Evolutionary conservation across 37 sponge, comb jelly and placozoan genomes (phyloP).

Genomic region (Spongilla lacustris): DNA sequence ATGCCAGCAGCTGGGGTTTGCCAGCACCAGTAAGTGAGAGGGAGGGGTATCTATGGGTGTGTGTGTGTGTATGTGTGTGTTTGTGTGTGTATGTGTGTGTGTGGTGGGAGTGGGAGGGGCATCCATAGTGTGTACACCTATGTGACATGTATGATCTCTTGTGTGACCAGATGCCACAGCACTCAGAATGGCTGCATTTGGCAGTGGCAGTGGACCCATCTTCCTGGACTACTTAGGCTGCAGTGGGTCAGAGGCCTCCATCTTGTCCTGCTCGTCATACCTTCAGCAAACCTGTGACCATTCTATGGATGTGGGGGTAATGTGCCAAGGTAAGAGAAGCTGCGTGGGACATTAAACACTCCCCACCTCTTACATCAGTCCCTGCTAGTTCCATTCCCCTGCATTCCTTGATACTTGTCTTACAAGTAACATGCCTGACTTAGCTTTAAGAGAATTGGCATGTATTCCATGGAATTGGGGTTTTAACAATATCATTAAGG

Average conservation of each 20-base stretch:
- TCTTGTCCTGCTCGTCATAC: not conserved
- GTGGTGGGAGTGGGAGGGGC: not conserved
- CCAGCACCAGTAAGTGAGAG: not conserved
- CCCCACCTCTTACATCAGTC: too few relatives aligned
- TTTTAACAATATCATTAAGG: too few relatives aligned
- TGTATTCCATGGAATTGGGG: too few relatives aligned
- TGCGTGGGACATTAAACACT: too few relatives aligned
- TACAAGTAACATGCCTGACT: too few relatives aligned
- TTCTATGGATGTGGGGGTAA: not conserved
- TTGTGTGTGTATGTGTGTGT: too few relatives aligned
- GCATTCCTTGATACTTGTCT: too few relatives aligned
- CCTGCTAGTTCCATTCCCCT: too few relatives aligned
- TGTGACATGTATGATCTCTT: not conserved
- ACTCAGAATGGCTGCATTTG: not conserved
- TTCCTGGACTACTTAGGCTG: slow-evolving; percentile 13
- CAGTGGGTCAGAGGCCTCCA: not conserved
- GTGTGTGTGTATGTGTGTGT: too few relatives aligned
- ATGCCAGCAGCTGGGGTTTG: slow-evolving; percentile 33
- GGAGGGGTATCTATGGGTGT: not conserved
- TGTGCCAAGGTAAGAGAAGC: not conserved
- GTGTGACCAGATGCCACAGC: not conserved
- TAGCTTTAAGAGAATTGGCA: too few relatives aligned
- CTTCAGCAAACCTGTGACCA: not conserved
- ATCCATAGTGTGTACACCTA: not conserved
- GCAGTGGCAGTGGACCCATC: slow-evolving; percentile 4